Evolutionary conservation across 2,888 invertebrate species (phyloP), one percentile per base, ranked within the genome.

Genomic region (Thelaira solivaga): DNA sequence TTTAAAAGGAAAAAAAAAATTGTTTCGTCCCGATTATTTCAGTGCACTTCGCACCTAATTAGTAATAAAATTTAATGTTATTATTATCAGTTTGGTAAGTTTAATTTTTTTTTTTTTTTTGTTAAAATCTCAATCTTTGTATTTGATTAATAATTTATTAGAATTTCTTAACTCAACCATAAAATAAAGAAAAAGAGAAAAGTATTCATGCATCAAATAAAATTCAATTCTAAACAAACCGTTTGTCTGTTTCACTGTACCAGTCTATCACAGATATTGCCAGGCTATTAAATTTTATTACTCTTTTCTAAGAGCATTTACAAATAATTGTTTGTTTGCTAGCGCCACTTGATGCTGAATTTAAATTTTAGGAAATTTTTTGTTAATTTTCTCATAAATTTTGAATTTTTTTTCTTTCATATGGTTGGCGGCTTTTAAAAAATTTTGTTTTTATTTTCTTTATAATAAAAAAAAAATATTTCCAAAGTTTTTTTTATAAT

Each of bases 51-150:
- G 86, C 86, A 86, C 86, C 86, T 83, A 83, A 86, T 86, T 86
- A 86, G 86, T 87, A 87, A 87, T 86, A 86, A 86, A 86, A 87
- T 87, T 86, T 82, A 84, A 87, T 86, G 87, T 53, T 69, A 61
- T 53, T 69, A 61, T 62, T 34, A 47, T 36, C 36, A 71, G 65
- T 71, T 64, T 76, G 71, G 76, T 59, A 72, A 65, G 53, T 61
- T 76, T 65, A 45, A 65, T 71, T 65, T 59, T 22, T 67, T 65
- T 49, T n/a, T n/a, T 22, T 45, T 53, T 73, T 69, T 41, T 64
- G 29, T 72, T 72, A 39, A 55, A 64, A 64, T 20, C 55, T 55
- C 72, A 55, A 45, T 47, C 55, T 43, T 18, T 55, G 65, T 81
- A 67, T 79, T 78, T 79, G 74, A 81, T 76, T 81, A 80, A 71